These are phyloP conservation scores for Oophaga sylvatica DNA, from an alignment of 2,797 vertebrate species.

Conservation along the genomic window DNA sequence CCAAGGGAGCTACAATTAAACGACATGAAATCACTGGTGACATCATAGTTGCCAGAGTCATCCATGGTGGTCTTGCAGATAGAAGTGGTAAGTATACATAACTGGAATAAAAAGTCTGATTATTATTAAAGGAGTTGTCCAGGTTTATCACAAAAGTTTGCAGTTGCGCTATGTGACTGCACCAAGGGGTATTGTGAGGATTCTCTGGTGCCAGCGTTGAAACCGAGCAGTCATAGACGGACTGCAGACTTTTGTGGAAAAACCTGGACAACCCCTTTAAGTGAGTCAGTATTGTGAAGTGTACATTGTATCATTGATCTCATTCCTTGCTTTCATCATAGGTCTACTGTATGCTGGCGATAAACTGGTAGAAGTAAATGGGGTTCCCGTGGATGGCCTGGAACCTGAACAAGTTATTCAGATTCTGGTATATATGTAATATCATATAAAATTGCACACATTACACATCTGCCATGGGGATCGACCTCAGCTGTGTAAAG, in stretches of 20 bases:
- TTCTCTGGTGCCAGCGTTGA: no score
- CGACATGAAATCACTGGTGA: constrained; percentile 90
- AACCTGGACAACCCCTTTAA: no score
- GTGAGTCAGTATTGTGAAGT: not conserved
- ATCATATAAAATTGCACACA: not conserved
- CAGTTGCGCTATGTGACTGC: no score
- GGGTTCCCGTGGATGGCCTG: constrained; percentile 87
- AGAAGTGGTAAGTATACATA: constrained; percentile 82
- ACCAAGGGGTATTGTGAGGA: no score
- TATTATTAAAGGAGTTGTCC: no score
- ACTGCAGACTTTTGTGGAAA: no score
- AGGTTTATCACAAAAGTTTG: no score
- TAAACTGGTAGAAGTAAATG: constrained; percentile 92
- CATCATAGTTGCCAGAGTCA: constrained; percentile 92
- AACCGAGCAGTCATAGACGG: no score
- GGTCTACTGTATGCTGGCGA: constrained; percentile 92
- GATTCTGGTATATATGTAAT: constrained; percentile 81
- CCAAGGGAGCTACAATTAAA: constrained; percentile 95
- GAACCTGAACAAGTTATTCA: constrained; percentile 95
- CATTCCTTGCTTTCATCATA: constrained; percentile 64
- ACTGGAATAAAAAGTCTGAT: not conserved
- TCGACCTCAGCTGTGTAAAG: not conserved
- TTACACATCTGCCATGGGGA: no score
- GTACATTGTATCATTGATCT: not conserved
- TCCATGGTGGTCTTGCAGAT: constrained; percentile 92